phyloP scores from a whole-genome alignment of 2,797 vertebrate species.

The Enteromius argenteus region DNA sequence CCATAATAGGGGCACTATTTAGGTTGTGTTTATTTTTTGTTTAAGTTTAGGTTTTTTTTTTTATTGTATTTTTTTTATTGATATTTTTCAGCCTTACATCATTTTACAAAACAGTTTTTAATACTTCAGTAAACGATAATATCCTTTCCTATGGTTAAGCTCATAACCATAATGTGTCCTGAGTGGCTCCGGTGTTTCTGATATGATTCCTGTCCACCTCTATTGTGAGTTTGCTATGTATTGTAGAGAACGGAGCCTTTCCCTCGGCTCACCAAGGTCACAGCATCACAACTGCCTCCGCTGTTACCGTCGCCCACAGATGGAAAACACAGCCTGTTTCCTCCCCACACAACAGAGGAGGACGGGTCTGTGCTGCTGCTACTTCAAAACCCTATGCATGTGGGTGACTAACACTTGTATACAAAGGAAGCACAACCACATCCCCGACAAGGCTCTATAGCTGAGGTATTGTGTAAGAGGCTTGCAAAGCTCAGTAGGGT shows the following conservation, averaged over 20 bases:
- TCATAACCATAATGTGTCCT: not conserved
- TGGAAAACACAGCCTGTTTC: constrained; percentile 42
- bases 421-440: constrained; percentile 32
- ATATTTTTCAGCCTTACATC: not conserved
- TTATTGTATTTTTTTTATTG: not conserved
- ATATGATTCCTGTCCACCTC: constrained; percentile 9
- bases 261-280: constrained; percentile 48
- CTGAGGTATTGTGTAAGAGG: constrained; percentile 17
- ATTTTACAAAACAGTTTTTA: not conserved
- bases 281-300: constrained; percentile 29
- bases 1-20: no score
- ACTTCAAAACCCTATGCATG: constrained; percentile 10
- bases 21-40: not conserved
- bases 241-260: constrained; percentile 42
- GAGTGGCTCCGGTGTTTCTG: not conserved
- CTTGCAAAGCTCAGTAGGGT: not conserved
- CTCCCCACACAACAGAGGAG: constrained; percentile 19
- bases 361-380: constrained; percentile 17
- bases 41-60: not conserved
- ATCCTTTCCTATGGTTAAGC: not conserved
- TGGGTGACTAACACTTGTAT: constrained; percentile 34
- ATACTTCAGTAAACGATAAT: not conserved
- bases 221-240: constrained; percentile 34
- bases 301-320: constrained; percentile 39
- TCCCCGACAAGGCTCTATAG: constrained; percentile 19